A percentile compares a stretch with the other conserved stretches of the same genome.
Conservation (phyloP, 2,797 vertebrate species). For the Furcifer pardalis region DNA sequence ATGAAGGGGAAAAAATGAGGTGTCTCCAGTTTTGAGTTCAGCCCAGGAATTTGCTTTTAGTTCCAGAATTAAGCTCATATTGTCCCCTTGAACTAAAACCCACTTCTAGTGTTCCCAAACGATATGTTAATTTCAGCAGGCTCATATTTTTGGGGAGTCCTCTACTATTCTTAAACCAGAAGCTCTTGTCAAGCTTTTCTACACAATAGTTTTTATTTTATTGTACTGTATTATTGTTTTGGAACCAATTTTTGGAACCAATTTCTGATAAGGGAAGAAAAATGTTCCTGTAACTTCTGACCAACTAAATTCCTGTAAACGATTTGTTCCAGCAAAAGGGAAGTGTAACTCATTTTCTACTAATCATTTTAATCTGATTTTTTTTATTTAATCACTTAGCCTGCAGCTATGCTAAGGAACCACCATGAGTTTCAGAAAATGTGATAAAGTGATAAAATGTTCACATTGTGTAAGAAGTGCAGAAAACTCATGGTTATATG, state of each 20-base stretch:
- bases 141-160: background rate
- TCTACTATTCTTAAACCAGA: background rate
- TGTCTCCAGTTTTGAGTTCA: background rate
- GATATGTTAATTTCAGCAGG: background rate
- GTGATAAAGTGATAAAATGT: slow-evolving; percentile 6
- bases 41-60: background rate
- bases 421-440: background rate
- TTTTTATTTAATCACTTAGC: slow-evolving; percentile 8
- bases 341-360: background rate
- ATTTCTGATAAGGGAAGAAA: background rate
- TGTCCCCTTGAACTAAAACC: background rate
- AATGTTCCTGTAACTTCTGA: background rate
- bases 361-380: slow-evolving; percentile 10
- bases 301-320: background rate
- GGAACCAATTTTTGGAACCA: background rate
- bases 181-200: background rate
- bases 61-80: background rate
- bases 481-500: slow-evolving; percentile 1
- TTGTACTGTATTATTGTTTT: background rate
- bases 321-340: background rate
- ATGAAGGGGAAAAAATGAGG: background rate
- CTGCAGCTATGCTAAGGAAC: slow-evolving; percentile 2
- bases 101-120: background rate
- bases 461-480: background rate
- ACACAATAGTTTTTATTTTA: background rate